phyloP scores from a whole-genome alignment of 2,888 invertebrate species.

The Habrosyne pyritoides region DNA sequence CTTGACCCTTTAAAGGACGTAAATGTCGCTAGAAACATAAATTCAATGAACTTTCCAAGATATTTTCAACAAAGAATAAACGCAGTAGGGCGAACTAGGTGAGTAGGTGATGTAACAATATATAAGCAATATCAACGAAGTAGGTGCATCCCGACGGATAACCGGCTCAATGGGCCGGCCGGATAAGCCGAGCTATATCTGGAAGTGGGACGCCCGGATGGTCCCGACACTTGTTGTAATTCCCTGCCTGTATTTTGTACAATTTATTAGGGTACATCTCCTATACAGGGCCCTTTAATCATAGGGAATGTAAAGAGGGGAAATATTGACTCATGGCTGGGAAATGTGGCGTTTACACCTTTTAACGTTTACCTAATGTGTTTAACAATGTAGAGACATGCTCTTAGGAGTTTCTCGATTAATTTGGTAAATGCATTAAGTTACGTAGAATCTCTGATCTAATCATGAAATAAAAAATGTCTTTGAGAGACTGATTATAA shows the following conservation, averaged over 20 bases:
- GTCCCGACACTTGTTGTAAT: conserved; percentile 13
- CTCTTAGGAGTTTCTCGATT: not conserved
- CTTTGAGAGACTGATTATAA: too few species aligned
- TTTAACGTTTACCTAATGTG: not conserved
- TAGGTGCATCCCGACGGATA: conserved; percentile 29
- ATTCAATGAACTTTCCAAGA: not conserved
- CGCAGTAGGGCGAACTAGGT: not conserved
- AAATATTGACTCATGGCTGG: not conserved
- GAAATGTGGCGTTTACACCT: not conserved
- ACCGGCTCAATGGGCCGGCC: conserved; percentile 30
- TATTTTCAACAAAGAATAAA: not conserved
- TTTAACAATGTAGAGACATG: not conserved
- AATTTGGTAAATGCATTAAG: too few species aligned
- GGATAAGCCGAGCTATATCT: conserved; percentile 40
- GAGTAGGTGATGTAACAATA: not conserved
- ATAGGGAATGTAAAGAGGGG: not conserved
- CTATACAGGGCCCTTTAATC: not conserved
- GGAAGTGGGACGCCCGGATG: conserved; percentile 35
- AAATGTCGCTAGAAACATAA: too few species aligned
- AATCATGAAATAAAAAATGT: too few species aligned
- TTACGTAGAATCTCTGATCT: too few species aligned
- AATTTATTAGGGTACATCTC: not conserved
- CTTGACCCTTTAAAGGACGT: too few species aligned
- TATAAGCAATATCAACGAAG: conserved; percentile 5
- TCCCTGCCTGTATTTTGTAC: not conserved